Evolutionary conservation across 2,888 invertebrate species (phyloP), one percentile per base, ranked within the genome.

Genomic region (Venusia cambrica): DNA sequence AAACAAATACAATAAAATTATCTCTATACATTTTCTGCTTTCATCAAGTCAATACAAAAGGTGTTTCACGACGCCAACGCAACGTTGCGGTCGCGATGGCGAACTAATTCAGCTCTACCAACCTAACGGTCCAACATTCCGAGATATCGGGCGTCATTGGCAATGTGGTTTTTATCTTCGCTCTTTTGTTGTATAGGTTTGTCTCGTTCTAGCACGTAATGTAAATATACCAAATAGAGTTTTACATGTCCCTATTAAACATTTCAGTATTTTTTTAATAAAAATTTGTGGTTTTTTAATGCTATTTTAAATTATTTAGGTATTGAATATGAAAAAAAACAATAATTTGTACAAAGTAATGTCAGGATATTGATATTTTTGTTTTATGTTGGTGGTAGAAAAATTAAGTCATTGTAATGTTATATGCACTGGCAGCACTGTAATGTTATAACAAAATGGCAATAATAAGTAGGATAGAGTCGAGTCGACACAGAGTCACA

Each of bases 1-100:
- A 73, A 73, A 74, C 72, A 75, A 84, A 84, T 84, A 88, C 73
- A 80, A 74, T 88, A 89, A 89, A 88, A 88, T 89, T n/a, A 89
- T 87, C 88, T 90, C 89, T 90, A 89, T 89, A 89, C 89, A 88
- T 89, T 88, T 87, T 85, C 83, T 87, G 87, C 88, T 81, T 85
- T 88, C 87, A 84, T 90, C 90, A 90, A 91, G 90, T 90, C 91
- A 90, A 91, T 90, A 91, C 90, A 90, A 90, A 90, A 90, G 90
- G 90, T 90, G 90, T 90, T 89, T 88, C 88, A 89, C 89, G 88
- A 88, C 87, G 84, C 87, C 84, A 90, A 89, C 89, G 84, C 88
- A 79, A 51, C 85, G 79, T 66, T 73, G 85, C 83, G 88, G 87
- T 74, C 85, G 85, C 88, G 84, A 87, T 85, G 78, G 80, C 74